Evolutionary conservation across 2,888 invertebrate genomes (phyloP), one percentile per base, ranked within the genome.

Genomic region (Caenorhabditis wallacei): DNA sequence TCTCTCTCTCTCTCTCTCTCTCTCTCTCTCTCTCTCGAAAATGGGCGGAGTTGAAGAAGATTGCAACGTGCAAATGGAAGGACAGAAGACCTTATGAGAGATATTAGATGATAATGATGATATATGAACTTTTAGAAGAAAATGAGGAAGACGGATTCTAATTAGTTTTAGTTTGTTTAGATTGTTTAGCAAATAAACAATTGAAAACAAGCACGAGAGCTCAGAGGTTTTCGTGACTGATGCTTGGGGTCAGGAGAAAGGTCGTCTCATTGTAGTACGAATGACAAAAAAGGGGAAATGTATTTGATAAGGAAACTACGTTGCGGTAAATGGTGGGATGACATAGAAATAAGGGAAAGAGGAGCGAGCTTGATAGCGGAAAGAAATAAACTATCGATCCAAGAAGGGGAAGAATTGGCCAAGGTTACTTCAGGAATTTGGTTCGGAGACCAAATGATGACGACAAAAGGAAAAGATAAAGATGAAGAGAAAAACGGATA

Each of bases 341-440:
- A 61, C 22, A 46, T 24, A 18, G 20, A 61, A 61, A 43, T 18
- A 22, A 20, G 2, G 64, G 40, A 13, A 37, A 40, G 40, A 59
- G n/a, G 37, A 40, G 59, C 26, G 71, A 74, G 75, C 69, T 69
- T 69, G 68, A 76, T 76, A 59, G 48, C 48, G 51, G 43, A 1
- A 26, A 51, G 30, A 61, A 35, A 30, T 20, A 61, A 13, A 46
- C 40, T 43, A 68, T 74, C 59, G 61, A 76, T 61, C 75, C 66
- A 16, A 68, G 68, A 46, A 48, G 35, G 30, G n/a, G 40, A 37
- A 46, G 43, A 56, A 37, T 37, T 56, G 69, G 37, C 76, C 76
- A 76, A 76, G 76, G 76, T 76, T 76, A 76, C 16, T 10, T 46
- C 2, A 56, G 64, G 63, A 75, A 66, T 74, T 64, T 22, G 66